phyloP scores from a whole-genome alignment of 2,888 invertebrate species.

The Odontothrips loti region DNA sequence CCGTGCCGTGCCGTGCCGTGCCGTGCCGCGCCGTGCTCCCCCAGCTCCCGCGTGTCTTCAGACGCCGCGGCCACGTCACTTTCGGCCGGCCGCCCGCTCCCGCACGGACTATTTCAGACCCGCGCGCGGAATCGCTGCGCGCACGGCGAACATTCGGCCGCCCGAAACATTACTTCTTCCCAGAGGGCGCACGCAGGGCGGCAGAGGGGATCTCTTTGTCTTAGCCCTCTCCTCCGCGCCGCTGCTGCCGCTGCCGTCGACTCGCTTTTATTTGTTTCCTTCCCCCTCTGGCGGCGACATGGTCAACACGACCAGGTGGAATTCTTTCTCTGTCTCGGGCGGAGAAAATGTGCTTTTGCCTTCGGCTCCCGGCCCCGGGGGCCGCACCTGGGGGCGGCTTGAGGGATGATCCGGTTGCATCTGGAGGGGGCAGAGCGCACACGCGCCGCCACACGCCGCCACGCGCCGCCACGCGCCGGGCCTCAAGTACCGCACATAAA shows the following conservation, averaged over 20 bases:
- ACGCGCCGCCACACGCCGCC: background rate
- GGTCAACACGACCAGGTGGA: background rate
- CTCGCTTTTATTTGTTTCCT: background rate
- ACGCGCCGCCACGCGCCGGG: background rate
- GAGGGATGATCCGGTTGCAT: background rate
- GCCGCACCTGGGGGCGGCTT: too few relatives aligned
- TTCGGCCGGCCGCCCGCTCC: too few relatives aligned
- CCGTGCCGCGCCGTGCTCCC: background rate
- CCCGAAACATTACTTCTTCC: background rate
- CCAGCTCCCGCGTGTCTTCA: too few relatives aligned
- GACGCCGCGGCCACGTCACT: too few relatives aligned
- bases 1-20: background rate
- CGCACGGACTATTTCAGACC: too few relatives aligned
- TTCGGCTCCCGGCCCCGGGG: too few relatives aligned
- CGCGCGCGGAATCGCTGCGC: too few relatives aligned
- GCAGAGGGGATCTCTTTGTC: background rate
- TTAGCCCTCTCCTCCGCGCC: too few relatives aligned
- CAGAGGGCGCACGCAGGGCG: background rate
- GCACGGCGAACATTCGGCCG: too few relatives aligned
- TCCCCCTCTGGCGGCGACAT: background rate
- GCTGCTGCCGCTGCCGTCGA: too few relatives aligned
- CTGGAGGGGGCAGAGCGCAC: background rate
- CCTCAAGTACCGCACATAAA: slow-evolving; percentile 16
- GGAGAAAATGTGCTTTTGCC: background rate
- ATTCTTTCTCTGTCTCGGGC: background rate